Base-by-base conservation (phyloP, 64 coral and sea anemone species). In the Porites australiensis region DNA sequence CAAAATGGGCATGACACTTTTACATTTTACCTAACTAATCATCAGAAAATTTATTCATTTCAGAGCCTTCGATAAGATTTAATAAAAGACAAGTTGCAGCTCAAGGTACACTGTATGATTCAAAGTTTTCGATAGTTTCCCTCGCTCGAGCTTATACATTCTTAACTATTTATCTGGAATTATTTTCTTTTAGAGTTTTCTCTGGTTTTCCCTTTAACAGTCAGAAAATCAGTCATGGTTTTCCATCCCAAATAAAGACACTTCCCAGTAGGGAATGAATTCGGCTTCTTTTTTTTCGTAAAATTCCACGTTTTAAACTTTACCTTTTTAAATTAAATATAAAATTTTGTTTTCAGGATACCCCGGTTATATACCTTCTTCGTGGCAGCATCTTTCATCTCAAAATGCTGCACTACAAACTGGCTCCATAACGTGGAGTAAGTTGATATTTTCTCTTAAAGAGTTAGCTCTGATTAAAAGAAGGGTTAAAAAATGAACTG, bases 71-170 rank as follows among this genome's bases (percentile, higher is more conserved):
- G 3, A 6, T 15, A 84, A 84, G 62, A 84, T 44, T 48, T 3
- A 12, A 68, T 51, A 84, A 15, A 51, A 69, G 81, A 51, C 81
- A 84, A 63, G 16, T 51, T 20, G 63, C 81, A 21, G 20, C 67
- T 84, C 60, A 49, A 84, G 81, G 81, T 84, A 19, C 67, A 15
- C 50, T 12, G 4, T n/a, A 43, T 9, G 61, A 73, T 44, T 37
- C 27, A 37, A 37, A 37, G 27, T 37, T 37, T 37, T 37, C 27
- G 27, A 37, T 37, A 37, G 27, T 37, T 37, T 37, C 27, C 27
- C 1, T 37, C 1, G 1, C 27, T 37, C 27, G 27, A 37, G 1
- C 27, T 37, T 37, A 37, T 37, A 37, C 1, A 37, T 37, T 37
- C 27, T 37, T 37, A 37, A 37, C 27, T 37, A 37, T 37, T 37